Evolutionary conservation across 2,888 invertebrate genomes (phyloP), one percentile per base, ranked within the genome.

Genomic region (Poecilus cupreus): DNA sequence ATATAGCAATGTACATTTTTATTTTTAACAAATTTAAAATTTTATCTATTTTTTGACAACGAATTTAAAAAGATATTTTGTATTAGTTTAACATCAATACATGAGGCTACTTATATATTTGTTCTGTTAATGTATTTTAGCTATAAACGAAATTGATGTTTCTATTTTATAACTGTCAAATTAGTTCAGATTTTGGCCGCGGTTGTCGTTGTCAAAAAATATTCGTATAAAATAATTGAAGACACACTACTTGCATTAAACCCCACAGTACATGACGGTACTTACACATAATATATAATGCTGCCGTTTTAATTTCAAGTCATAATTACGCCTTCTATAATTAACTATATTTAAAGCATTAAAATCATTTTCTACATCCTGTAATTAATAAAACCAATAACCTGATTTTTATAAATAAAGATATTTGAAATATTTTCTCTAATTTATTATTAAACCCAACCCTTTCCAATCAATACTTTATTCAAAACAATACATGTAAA

Each of bases 321-420:
- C 39, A 37, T 54, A 78, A 64, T 78, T 64, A 24, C 49, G 78
- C 64, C 64, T 78, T 60, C 49, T 64, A 78, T 54, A 57, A 76
- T 78, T 78, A 64, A 60, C 46, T 77, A 77, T 39, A 77, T 39
- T 77, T 78, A 78, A 78, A 60, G 72, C 60, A 78, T 78, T 60
- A 57, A 64, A 80, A 68, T 70, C 68, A 70, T 80, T 80, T 70
- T 80, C 39, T 80, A 68, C 79, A 70, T 46, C 68, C 79, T 80
- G 70, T 70, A 80, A 80, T 51, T 64, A 80, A 80, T 64, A 51
- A 68, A 78, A 49, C 20, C 54, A 68, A 78, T 80, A 80, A 80
- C 68, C 51, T 51, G 70, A 80, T 80, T 80, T 80, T 80, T 80
- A 80, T 80, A 80, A 80, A 70, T 70, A 80, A 80, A 70, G 70